These are phyloP conservation scores for Etheostoma cragini DNA, from an alignment of 2,113 vertebrate species.

Conservation along the genomic window DNA sequence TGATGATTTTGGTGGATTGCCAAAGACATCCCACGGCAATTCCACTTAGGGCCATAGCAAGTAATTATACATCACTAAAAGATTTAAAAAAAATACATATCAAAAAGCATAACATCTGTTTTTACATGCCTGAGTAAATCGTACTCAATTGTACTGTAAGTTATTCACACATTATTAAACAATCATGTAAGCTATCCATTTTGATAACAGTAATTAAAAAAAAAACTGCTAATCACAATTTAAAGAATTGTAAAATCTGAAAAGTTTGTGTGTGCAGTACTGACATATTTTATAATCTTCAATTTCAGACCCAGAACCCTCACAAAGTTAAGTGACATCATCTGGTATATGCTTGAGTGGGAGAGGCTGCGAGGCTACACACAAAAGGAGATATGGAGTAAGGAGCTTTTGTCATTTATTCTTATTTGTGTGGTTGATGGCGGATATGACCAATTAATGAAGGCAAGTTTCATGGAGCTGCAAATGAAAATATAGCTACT, in stretches of 20 bases:
- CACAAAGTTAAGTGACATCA: too few relatives aligned
- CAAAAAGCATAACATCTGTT: too few relatives aligned
- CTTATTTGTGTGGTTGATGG: conserved; percentile 70
- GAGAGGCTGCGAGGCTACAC: not conserved
- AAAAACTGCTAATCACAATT: not conserved
- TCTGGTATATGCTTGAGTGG: too few relatives aligned
- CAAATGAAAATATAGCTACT: conserved; percentile 49
- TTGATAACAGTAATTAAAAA: not conserved
- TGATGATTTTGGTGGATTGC: not conserved
- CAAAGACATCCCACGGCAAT: not conserved
- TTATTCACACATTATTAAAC: not conserved
- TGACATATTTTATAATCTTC: too few relatives aligned
- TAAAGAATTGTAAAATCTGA: not conserved
- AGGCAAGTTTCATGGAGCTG: conserved; percentile 60
- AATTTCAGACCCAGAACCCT: too few relatives aligned
- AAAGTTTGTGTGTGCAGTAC: too few relatives aligned
- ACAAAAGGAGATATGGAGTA: conserved; percentile 59
- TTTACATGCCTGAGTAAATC: too few relatives aligned
- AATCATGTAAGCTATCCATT: not conserved
- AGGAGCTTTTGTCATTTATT: conserved; percentile 69
- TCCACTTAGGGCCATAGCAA: not conserved
- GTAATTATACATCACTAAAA: not conserved
- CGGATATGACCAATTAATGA: conserved; percentile 75
- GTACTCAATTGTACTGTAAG: not conserved
- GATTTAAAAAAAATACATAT: not conserved